These are phyloP conservation scores for Leucopsar rothschildi DNA, from an alignment of 2,113 vertebrate species.

Conservation along the genomic window DNA sequence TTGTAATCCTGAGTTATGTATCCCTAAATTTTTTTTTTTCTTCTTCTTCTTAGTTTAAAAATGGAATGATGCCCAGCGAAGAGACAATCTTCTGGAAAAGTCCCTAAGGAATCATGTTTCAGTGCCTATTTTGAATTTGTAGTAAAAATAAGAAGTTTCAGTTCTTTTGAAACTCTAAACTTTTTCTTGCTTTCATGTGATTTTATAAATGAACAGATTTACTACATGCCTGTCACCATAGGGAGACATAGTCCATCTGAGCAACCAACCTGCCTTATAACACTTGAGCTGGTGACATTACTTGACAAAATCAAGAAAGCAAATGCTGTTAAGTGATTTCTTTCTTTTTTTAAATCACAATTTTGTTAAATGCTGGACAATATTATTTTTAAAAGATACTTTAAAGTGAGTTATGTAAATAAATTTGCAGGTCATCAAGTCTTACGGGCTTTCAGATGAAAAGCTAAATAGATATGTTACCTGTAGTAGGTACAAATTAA, in stretches of 20 bases:
- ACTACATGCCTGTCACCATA: slow-evolving; percentile 23
- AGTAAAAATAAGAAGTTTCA: slow-evolving; percentile 72
- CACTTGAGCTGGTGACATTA: slow-evolving; percentile 65
- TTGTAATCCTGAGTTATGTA: not conserved
- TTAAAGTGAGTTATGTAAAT: slow-evolving; percentile 54
- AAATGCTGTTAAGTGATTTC: slow-evolving; percentile 63
- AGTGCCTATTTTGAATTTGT: slow-evolving; percentile 81
- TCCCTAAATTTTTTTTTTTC: not conserved
- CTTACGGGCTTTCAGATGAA: slow-evolving; percentile 59
- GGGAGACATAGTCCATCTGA: slow-evolving; percentile 48
- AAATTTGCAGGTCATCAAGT: slow-evolving; percentile 49
- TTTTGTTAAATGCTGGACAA: slow-evolving; percentile 72
- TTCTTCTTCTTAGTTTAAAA: slow-evolving; percentile 55
- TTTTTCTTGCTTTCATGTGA: slow-evolving; percentile 64
- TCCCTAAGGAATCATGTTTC: slow-evolving; percentile 75
- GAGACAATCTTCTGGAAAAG: slow-evolving; percentile 80
- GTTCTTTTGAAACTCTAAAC: slow-evolving; percentile 77
- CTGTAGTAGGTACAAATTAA: slow-evolving; percentile 65
- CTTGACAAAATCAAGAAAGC: slow-evolving; percentile 60
- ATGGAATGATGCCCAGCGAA: slow-evolving; percentile 65
- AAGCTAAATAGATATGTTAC: slow-evolving; percentile 41
- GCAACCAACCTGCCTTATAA: slow-evolving; percentile 73
- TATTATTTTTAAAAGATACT: slow-evolving; percentile 62
- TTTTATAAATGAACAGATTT: slow-evolving; percentile 70
- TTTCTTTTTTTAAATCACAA: slow-evolving; percentile 46